phyloP scores from a whole-genome alignment of 2,797 vertebrate genomes.

The Cryptoprocta ferox region DNA sequence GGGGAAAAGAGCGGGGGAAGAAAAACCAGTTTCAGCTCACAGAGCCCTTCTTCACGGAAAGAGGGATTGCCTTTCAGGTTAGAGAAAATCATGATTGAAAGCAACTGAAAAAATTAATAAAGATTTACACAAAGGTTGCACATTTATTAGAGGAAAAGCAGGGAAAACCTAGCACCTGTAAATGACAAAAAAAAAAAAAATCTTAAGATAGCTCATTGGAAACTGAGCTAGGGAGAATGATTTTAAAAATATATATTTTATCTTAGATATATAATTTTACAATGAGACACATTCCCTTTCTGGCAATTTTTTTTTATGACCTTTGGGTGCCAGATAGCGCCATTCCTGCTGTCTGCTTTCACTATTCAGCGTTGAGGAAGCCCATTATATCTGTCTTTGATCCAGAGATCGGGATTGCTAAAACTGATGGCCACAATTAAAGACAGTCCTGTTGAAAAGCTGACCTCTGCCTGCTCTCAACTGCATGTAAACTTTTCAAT shows the following conservation, averaged over 20 bases:
- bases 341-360: conserved; percentile 86
- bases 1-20: background rate
- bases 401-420: conserved; percentile 86
- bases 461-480: conserved; percentile 91
- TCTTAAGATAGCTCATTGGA: conserved; percentile 66
- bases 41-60: conserved; percentile 73
- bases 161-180: conserved; percentile 70
- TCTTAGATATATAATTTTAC: conserved; percentile 76
- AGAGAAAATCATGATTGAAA: conserved; percentile 72
- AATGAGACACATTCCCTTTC: conserved; percentile 69
- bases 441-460: conserved; percentile 89
- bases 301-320: conserved; percentile 84
- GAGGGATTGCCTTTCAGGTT: conserved; percentile 59
- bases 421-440: conserved; percentile 90
- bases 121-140: conserved; percentile 63
- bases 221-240: conserved; percentile 62
- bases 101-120: conserved; percentile 77
- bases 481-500: conserved; percentile 95
- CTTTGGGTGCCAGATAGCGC: conserved; percentile 85
- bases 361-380: conserved; percentile 83
- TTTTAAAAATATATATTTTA: conserved; percentile 47
- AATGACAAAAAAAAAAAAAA: background rate
- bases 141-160: conserved; percentile 64
- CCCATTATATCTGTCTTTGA: conserved; percentile 89
- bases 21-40: conserved; percentile 68